Percentiles rank a stretch among this genome's conserved stretches.
Conservation (phyloP, 2,888 invertebrate species). For the Mycogona germanica region DNA sequence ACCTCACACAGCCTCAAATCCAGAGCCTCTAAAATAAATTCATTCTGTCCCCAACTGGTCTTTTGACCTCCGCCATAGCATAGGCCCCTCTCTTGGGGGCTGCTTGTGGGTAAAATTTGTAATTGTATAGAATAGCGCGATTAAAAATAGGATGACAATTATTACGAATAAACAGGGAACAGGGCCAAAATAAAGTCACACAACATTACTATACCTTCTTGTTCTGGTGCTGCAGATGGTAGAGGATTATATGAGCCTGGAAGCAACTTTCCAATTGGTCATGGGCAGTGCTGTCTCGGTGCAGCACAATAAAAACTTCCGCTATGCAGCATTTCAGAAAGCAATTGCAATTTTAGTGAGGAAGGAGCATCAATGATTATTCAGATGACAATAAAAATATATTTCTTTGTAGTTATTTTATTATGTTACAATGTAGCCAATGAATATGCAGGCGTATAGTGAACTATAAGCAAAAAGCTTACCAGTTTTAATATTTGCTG, state of each 20-base stretch:
- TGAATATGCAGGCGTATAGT: neutral
- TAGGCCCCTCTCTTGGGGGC: neutral
- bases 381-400: too few species aligned
- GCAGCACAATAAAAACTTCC: neutral
- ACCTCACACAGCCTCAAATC: too few species aligned
- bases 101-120: neutral
- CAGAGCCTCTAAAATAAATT: too few species aligned
- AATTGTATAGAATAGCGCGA: neutral
- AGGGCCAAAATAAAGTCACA: neutral
- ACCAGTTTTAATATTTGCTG: neutral
- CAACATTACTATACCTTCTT: neutral
- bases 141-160: neutral
- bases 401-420: too few species aligned
- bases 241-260: neutral
- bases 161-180: neutral
- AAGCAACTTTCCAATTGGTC: constrained; percentile 1
- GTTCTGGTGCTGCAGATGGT: neutral
- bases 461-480: neutral
- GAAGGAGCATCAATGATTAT: too few species aligned
- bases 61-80: neutral
- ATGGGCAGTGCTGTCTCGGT: neutral
- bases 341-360: neutral
- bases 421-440: too few species aligned
- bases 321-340: neutral
- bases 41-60: too few species aligned